A percentile compares a stretch with the other conserved stretches of the same genome.
Evolutionary conservation across 2,797 vertebrate genomes (phyloP).

Genomic region (Gymnopithys bicolor): DNA sequence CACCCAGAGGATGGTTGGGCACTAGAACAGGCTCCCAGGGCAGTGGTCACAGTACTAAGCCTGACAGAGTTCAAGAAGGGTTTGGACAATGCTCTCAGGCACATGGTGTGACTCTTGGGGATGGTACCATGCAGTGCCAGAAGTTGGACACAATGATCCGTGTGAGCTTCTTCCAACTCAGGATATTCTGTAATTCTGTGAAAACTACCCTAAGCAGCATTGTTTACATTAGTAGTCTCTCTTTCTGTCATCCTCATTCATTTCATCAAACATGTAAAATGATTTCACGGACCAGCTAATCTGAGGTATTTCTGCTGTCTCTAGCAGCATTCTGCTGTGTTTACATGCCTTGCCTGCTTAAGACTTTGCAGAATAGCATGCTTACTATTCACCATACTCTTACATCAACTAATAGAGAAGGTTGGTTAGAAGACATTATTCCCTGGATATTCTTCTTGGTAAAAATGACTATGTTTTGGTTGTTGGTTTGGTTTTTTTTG

Average conservation of each 20-base stretch:
- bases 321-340: neutral
- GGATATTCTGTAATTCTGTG: neutral
- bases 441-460: neutral
- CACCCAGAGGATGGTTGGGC: neutral
- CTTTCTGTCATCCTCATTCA: accelerated
- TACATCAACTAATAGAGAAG: neutral
- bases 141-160: neutral
- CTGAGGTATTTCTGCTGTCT: neutral
- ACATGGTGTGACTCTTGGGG: neutral
- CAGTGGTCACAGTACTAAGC: neutral
- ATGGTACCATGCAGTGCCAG: neutral
- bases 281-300: neutral
- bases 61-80: neutral
- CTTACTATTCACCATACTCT: neutral
- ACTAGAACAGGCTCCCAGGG: neutral
- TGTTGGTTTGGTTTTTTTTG: too few species aligned
- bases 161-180: neutral
- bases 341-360: neutral
- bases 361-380: neutral
- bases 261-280: neutral
- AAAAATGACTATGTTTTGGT: neutral
- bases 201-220: neutral
- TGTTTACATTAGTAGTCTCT: neutral
- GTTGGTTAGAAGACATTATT: neutral
- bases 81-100: neutral